Evolutionary conservation across 2,888 invertebrate genomes (phyloP), one percentile per base, ranked within the genome.

Genomic region (Sphaerophoria rueppellii): DNA sequence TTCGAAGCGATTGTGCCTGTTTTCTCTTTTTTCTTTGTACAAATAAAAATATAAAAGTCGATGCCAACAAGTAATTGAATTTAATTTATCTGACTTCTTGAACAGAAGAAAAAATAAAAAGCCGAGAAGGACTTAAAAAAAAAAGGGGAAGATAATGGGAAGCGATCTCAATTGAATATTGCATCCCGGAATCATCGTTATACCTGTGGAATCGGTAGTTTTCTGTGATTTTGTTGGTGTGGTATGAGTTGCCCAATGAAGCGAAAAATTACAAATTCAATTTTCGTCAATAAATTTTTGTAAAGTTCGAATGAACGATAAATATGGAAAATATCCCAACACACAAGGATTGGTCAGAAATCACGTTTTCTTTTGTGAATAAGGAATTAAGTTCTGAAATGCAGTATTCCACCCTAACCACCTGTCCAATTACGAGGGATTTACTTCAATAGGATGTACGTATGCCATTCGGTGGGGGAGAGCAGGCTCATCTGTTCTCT

Each of bases 61-160:
- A 76, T 81, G 76, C 85, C 75, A 83, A 65, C 75, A 77, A 81
- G 85, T 85, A 81, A 85, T 81, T 85, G 80, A 85, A 85, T 85
- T 85, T 85, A 85, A 85, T 85, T 85, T 85, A 85, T 85, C 85
- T 81, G 71, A 69, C 69, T 82, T 43, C 72, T 77, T 72, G 67
- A 50, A 35, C 4, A 50, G 50, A 37, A 12, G 37, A 24, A 67
- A 34, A 34, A 24, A 67, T 12, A 34, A 55, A 55, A 55, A 34
- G 34, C 1, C 5, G 32, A 12, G 48, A 69, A 54, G 48, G 57
- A 69, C 46, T 61, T 40, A 54, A 80, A 72, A 69, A 63, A 83
- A 76, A 63, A 60, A 24, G 24, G 43, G 55, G 52, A 69, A 80
- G 69, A 85, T 85, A 85, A 85, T 73, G 60, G 81, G 48, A 81